Base-by-base conservation (phyloP, 2,888 invertebrate species). In the Syrphus vitripennis region DNA sequence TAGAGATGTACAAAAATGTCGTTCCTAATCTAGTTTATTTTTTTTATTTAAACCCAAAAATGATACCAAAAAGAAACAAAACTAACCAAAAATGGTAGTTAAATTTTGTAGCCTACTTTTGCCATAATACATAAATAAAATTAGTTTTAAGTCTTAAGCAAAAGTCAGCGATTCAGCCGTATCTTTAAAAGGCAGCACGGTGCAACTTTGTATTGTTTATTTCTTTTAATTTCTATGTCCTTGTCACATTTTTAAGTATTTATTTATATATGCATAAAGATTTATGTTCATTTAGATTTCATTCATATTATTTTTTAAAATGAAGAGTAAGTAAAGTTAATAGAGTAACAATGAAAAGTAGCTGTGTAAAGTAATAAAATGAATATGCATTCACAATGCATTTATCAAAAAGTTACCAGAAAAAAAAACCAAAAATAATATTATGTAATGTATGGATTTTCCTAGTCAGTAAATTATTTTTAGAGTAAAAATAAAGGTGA, bases 11-110 rank as follows among this genome's bases (percentile, higher is more conserved):
- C 90, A 91, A 91, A 91, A 91, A 91, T 90, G 91, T 91, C 90
- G 92, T 92, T 92, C 92, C 92, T 92, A 92, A 91, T 91, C 91
- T 92, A 92, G 92, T 92, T 92, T 89, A 84, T 80, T 77, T 70
- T 48, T 59, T 59, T 71, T 78, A 37, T 74, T 53, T 55, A 74
- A 69, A 69, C 55, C 72, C 65, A 42, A 3, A 48, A 59, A 45
- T 24, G 26, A 69, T 57, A 34, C 70, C 70, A 21, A 76, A 81
- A 70, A 69, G 45, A 34, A 76, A 57, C 4, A 24, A 37, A 76
- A 50, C 4, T 40, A 67, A 42, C 75, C 80, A 75, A 80, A 75
- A 80, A 67, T 45, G 16, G 16, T 59, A 42, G 63, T 65, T 21
- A 31, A 26, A 21, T 42, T 16, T 4, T 61, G n/a, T n/a, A 61